These are phyloP conservation scores for Nycticebus coucang DNA, from an alignment of 2,113 vertebrate genomes.

Conservation along the genomic window DNA sequence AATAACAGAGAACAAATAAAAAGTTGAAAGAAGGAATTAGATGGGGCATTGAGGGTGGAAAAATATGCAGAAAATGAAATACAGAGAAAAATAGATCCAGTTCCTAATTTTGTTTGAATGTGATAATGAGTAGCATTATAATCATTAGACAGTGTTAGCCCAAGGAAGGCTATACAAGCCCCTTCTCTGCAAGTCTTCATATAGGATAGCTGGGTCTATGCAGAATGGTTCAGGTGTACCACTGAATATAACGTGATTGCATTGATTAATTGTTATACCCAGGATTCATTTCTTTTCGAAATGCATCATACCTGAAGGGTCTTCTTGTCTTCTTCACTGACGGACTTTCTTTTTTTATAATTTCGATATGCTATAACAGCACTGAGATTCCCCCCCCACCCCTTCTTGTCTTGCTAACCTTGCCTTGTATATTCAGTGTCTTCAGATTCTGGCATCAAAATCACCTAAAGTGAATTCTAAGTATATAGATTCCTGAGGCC, in stretches of 20 bases:
- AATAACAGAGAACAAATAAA: not conserved
- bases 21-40: not conserved
- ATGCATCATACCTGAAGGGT: not conserved
- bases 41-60: not conserved
- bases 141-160: slow-evolving; percentile 17
- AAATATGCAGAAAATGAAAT: slow-evolving; percentile 33
- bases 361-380: not conserved
- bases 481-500: not conserved
- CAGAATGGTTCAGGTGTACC: not conserved
- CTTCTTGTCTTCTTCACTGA: not conserved
- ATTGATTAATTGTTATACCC: not conserved
- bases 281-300: not conserved
- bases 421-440: not conserved
- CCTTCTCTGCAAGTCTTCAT: not conserved
- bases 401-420: not conserved
- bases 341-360: not conserved
- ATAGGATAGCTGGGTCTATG: not conserved
- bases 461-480: not conserved
- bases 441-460: not conserved
- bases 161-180: not conserved
- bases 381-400: not conserved
- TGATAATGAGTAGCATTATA: not conserved
- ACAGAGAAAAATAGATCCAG: not conserved
- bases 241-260: not conserved
- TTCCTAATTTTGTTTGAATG: not conserved